phyloP scores from a whole-genome alignment of 2,888 invertebrate species.

The Tetanocera ferruginea region DNA sequence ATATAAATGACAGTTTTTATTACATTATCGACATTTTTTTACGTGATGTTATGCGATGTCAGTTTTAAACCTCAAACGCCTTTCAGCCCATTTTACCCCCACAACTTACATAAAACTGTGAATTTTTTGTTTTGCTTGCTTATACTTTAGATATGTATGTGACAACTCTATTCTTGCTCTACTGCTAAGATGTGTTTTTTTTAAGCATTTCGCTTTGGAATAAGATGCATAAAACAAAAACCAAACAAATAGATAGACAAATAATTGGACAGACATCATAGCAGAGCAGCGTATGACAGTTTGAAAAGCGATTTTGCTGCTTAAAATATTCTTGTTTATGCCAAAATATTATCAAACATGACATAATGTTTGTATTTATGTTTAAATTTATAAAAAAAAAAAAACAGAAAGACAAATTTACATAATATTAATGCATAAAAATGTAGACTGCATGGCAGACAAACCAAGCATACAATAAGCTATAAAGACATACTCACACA shows the following conservation, averaged over 20 bases:
- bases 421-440: constrained; percentile 14
- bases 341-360: not conserved
- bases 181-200: too few relatives aligned
- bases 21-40: constrained; percentile 15
- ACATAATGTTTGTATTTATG: not conserved
- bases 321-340: constrained; percentile 1
- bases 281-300: not conserved
- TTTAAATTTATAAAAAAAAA: not conserved
- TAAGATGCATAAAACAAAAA: too few relatives aligned
- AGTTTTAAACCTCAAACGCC: too few relatives aligned
- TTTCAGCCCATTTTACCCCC: too few relatives aligned
- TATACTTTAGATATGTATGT: too few relatives aligned
- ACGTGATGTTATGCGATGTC: not conserved
- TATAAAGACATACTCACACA: not conserved
- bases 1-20: constrained; percentile 26
- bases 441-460: constrained; percentile 5
- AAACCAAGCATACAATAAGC: not conserved
- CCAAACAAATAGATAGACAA: too few relatives aligned
- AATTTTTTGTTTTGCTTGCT: not conserved
- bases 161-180: not conserved
- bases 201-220: too few relatives aligned
- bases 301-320: not conserved
- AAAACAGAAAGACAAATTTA: constrained; percentile 3
- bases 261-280: too few relatives aligned
- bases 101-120: not conserved